A percentile compares a stretch with the other conserved stretches of the same genome.
phyloP scores from a whole-genome alignment of 2,888 invertebrate species.

The Pheosia gnoma region DNA sequence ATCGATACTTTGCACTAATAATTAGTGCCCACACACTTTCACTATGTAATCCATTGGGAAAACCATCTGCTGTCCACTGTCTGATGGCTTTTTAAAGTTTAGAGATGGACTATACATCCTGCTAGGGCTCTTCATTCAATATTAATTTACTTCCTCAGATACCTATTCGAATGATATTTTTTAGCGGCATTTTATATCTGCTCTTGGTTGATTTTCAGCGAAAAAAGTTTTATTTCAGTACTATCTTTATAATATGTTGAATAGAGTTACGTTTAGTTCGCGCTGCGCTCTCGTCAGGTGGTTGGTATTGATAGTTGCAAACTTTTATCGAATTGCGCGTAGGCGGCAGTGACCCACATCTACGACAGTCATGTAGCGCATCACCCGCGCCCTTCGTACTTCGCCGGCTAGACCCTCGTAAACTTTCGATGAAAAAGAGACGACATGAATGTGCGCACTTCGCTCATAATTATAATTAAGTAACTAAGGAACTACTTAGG shows the following conservation, averaged over 20 bases:
- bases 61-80: conserved; percentile 2
- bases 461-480: background rate
- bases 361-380: conserved; percentile 62
- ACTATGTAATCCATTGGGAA: conserved; percentile 41
- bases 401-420: conserved; percentile 46
- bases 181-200: conserved; percentile 8
- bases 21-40: conserved; percentile 71
- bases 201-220: conserved; percentile 1
- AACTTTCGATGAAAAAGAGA: conserved; percentile 41
- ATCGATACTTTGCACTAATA: conserved; percentile 83
- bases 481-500: background rate
- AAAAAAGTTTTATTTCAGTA: conserved; percentile 20
- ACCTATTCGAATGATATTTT: background rate
- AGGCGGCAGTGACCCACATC: conserved; percentile 81
- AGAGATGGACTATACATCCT: background rate
- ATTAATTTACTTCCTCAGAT: background rate
- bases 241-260: conserved; percentile 14
- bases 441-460: conserved; percentile 12
- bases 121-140: background rate
- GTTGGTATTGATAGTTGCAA: conserved; percentile 56
- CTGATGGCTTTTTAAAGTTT: conserved; percentile 10
- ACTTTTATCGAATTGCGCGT: conserved; percentile 80
- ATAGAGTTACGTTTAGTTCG: conserved; percentile 9
- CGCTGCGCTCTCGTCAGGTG: conserved; percentile 44
- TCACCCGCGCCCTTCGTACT: conserved; percentile 69